A percentile compares a stretch with the other conserved stretches of the same genome.
Evolutionary conservation across 1,140 invertebrate genomes (phyloP).

Genomic region (Magallana ariakensis): DNA sequence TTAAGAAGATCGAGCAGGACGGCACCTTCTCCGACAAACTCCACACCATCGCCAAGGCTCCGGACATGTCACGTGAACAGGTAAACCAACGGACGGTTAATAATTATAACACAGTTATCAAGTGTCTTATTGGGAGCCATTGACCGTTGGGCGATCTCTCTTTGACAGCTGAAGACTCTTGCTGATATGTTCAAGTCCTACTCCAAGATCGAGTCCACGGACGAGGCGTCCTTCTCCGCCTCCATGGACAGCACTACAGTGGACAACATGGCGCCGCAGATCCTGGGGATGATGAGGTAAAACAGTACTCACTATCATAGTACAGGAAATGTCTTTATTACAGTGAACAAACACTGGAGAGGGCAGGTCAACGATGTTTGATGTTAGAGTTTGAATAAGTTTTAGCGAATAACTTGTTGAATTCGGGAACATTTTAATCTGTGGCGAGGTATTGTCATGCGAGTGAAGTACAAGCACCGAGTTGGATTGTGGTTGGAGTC

Average conservation of each 20-base stretch:
- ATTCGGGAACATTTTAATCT: no score
- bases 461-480: no score
- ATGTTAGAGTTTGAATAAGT: no score
- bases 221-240: conserved; percentile 35
- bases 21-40: conserved; percentile 44
- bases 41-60: conserved; percentile 48
- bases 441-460: no score
- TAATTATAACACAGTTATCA: no score
- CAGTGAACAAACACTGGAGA: no score
- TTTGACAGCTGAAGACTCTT: conserved; percentile 42
- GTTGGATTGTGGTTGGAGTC: no score
- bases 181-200: conserved; percentile 36
- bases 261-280: conserved; percentile 39
- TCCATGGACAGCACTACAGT: conserved; percentile 45
- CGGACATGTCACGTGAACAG: conserved; percentile 49
- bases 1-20: conserved; percentile 50
- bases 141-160: no score
- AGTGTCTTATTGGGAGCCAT: no score
- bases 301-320: not conserved
- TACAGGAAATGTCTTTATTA: no score
- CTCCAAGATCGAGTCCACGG: conserved; percentile 51
- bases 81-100: not conserved
- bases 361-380: no score
- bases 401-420: no score
- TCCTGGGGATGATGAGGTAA: conserved; percentile 46